Evolutionary conservation across 2,797 vertebrate species (phyloP).

Genomic region (Microctenopoma stevenorrisi): DNA sequence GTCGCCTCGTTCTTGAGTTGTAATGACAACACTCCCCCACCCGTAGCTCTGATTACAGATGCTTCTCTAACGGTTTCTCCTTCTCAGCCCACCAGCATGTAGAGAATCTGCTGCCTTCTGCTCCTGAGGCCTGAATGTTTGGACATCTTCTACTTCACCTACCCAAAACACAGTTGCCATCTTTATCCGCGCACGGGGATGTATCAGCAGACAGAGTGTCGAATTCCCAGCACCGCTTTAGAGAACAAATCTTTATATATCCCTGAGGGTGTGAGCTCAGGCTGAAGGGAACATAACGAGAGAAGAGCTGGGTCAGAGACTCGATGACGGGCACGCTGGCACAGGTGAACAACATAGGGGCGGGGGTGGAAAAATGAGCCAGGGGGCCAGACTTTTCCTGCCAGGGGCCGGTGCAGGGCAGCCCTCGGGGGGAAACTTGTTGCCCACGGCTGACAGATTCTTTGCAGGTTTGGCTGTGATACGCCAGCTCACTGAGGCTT

Average conservation of each 20-base stretch:
- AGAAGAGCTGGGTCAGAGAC: conserved; percentile 73
- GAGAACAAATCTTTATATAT: conserved; percentile 83
- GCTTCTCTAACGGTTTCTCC: conserved; percentile 60
- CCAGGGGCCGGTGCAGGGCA: conserved; percentile 40
- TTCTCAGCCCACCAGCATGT: conserved; percentile 57
- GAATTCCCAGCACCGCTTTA: conserved; percentile 69
- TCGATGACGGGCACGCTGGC: conserved; percentile 74
- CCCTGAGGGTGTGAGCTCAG: conserved; percentile 75
- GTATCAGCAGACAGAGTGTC: conserved; percentile 58
- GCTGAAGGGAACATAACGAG: conserved; percentile 69
- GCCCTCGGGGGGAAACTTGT: conserved; percentile 59
- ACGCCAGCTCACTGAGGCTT: conserved; percentile 58
- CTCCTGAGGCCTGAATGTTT: conserved; percentile 40
- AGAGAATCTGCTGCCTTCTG: conserved; percentile 55
- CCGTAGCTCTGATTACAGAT: conserved; percentile 71
- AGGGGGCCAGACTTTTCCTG: conserved; percentile 41
- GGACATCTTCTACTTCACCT: conserved; percentile 19
- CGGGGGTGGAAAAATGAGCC: conserved; percentile 36
- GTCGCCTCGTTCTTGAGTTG: conserved; percentile 49
- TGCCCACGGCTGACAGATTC: conserved; percentile 69
- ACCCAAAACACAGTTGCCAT: conserved; percentile 20
- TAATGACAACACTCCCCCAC: conserved; percentile 60
- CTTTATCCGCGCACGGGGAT: conserved; percentile 56
- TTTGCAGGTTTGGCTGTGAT: conserved; percentile 69
- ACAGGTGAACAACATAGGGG: conserved; percentile 66